phyloP scores from a whole-genome alignment of 1,140 invertebrate genomes.

The Drosophila quadrilineata region DNA sequence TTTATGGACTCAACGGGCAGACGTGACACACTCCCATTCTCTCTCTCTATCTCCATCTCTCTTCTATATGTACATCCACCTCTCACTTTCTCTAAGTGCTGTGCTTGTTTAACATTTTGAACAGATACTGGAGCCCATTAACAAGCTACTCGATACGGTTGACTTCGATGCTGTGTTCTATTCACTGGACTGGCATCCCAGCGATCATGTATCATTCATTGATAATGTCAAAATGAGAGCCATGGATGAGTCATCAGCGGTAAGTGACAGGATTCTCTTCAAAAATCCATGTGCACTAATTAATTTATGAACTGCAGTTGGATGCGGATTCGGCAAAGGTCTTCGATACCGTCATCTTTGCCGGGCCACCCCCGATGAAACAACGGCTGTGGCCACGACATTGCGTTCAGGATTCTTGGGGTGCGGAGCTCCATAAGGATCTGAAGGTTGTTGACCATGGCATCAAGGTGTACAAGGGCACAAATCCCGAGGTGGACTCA shows the following conservation, averaged over 20 bases:
- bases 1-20: conserved; percentile 55
- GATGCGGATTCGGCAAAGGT: conserved; percentile 89
- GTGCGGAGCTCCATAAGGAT: conserved; percentile 95
- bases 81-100: too few relatives aligned
- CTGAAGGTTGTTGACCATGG: conserved; percentile 91
- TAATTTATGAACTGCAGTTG: conserved; percentile 69
- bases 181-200: conserved; percentile 98
- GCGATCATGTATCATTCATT: conserved; percentile 97
- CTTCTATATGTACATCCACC: too few relatives aligned
- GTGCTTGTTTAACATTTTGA: too few relatives aligned
- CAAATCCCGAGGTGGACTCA: conserved; percentile 96
- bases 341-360: conserved; percentile 96
- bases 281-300: not conserved
- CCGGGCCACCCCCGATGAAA: conserved; percentile 90
- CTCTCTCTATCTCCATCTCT: too few relatives aligned
- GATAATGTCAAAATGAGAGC: conserved; percentile 91
- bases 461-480: conserved; percentile 95
- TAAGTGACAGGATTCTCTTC: conserved; percentile 69
- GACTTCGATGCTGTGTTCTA: conserved; percentile 97
- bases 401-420: conserved; percentile 97
- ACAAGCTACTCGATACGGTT: conserved; percentile 91
- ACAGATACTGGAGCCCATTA: conserved; percentile 94
- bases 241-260: conserved; percentile 86
- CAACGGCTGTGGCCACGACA: conserved; percentile 97
- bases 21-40: conserved; percentile 9